Evolutionary conservation across 1,140 invertebrate species (phyloP), one percentile per base, ranked within the genome.

Genomic region (Cydia amplana): DNA sequence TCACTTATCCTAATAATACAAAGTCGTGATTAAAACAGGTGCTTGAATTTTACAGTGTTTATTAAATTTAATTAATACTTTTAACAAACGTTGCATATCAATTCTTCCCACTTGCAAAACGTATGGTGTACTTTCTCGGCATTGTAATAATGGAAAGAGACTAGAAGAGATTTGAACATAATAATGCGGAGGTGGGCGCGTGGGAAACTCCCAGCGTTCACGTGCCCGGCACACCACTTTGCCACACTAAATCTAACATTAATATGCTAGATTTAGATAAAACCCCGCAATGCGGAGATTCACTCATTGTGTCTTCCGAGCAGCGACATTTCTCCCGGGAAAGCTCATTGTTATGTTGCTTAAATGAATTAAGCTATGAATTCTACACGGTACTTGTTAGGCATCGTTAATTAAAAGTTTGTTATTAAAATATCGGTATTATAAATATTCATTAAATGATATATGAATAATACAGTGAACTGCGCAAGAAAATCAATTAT

Each of bases 151-250:
- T 87, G 85, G 84, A 88, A 87, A 89, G 86, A 89, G 84, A 88
- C 82, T 87, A 85, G 82, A 87, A 90, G 86, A 90, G 89, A 91
- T 91, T 91, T 90, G 86, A 91, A 89, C 87, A 90, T 90, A 90
- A 91, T 91, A 81, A 85, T 88, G 86, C 81, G 87, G 87, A 90
- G 90, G 90, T 91, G 90, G 87, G 77, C 85, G 87, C 91, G 91
- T 93, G 91, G 90, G 91, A 93, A 91, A 82, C 89, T 93, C 91
- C 90, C 91, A 93, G 91, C 86, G 86, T 87, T 91, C 87, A 89
- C 85, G 86, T 88, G 86, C 85, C 84, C 79, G 82, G 83, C 82
- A 84, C 85, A 87, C 83, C 86, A 83, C 76, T 84, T 83, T 79
- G 78, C 85, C 80, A 84, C 81, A 87, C 83, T 85, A 87, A 89